Evolutionary conservation across 2,797 vertebrate species (phyloP), one percentile per base, ranked within the genome.

Genomic region (Chaetodon trifasciatus): DNA sequence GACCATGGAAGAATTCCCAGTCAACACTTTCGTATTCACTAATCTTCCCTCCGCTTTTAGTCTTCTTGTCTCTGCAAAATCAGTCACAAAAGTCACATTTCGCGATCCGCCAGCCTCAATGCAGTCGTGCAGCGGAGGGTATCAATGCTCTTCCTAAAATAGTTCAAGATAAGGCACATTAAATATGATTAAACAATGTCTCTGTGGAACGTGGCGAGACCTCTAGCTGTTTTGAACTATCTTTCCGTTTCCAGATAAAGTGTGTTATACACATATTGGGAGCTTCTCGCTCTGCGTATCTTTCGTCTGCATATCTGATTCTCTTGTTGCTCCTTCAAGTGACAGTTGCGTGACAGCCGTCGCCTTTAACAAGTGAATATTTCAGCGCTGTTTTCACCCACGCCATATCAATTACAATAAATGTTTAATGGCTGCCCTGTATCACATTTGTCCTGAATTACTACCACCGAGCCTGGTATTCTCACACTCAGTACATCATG

Each of bases 101-200:
- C 83, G 89, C 82, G 71, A 88, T 76, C 78, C 56, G 42, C 44
- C 66, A 65, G 78, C 70, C 71, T 87, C 63, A 9, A 65, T 66
- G 50, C 55, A 62, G 76, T 79, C 81, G 63, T 73, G 71, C 79
- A 82, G 75, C 69, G 78, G 78, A 71, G 87, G 80, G 70, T 92
- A 93, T 93, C 91, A 86, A 70, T 90, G 40, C 70, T 69, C 75
- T 65, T 88, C 91, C 89, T 91, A 92, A 93, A 94, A 93, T 93
- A 94, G 88, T 79, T 89, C 62, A 28, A 86, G 93, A 94, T 94
- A 94, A 92, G 79, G 81, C 87, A 89, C 86, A 94, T 94, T 94
- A 92, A 94, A 92, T 79, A 88, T 88, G 89, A 95, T 94, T 93
- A 92, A 93, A 93, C 85, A 88, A 92, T 83, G 88, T 92, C 87